Evolutionary conservation across 2,113 vertebrate species (phyloP), one percentile per base, ranked within the genome.

Genomic region (Podilymbus podiceps): DNA sequence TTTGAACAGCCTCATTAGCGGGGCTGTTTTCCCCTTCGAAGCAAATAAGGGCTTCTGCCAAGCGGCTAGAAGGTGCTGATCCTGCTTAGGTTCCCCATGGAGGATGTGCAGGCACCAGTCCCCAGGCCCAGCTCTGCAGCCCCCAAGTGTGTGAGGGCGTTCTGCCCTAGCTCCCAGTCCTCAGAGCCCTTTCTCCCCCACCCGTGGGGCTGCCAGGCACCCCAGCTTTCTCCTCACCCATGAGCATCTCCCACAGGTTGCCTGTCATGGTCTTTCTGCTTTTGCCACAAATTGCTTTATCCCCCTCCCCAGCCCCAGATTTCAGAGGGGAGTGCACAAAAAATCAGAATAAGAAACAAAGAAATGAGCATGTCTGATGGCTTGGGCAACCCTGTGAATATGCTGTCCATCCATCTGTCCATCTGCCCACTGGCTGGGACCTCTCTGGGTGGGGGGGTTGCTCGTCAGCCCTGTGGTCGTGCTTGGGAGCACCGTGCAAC

Each of bases 1-100:
- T 94, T 93, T 94, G 90, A 97, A 90, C 66, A 66, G 81, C 66
- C 92, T 97, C 93, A 80, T 97, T 96, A 97, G 78, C 6, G 2
- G 50, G 68, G 63, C 28, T 92, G 81, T 94, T 78, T 86, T 76
- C 38, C 81, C 56, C 46, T 94, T 85, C 90, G 73, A 94, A 95
- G 89, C 58, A 91, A 93, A 91, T 0, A 1, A 96, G 84, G 35
- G 49, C 64, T 81, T 83, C 94, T 86, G 77, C 92, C 6, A 20
- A 85, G 87, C 2, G 6, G 56, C 85, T 88, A 78, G 60, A 95
- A 93, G 56, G 63, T 78, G 56, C 66, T 5, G 1, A 47, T 78
- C 60, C 71, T 0, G 0, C 64, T 47, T 56, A 16, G 40, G 88
- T 33, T 72, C 15, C 63, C 0, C 0, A 2, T 46, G 64, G 0